Percentiles rank a stretch among this genome's conserved stretches.
These are phyloP conservation scores for Cryptosula pallasiana DNA, from an alignment of 2,888 invertebrate species.

Conservation along the genomic window DNA sequence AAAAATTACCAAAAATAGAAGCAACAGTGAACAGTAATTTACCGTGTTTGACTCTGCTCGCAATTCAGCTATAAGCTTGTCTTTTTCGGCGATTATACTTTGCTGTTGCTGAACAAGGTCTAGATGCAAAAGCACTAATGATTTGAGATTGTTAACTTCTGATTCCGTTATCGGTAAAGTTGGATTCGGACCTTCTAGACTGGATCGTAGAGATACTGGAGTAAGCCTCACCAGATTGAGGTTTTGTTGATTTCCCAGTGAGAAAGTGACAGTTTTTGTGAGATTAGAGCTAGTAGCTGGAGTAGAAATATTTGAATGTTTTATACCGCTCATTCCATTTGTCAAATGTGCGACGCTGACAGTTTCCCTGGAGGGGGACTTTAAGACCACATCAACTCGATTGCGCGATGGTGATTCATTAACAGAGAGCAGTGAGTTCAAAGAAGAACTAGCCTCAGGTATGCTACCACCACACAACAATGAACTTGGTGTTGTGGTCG, in stretches of 20 bases:
- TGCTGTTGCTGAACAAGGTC: conserved; percentile 86
- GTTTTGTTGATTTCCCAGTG: background rate
- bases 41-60: background rate
- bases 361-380: background rate
- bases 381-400: background rate
- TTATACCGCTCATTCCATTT: background rate
- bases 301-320: background rate
- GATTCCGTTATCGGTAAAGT: background rate
- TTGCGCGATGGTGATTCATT: background rate
- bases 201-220: background rate
- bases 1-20: too few species aligned
- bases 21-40: too few species aligned
- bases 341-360: background rate
- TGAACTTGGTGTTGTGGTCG: background rate
- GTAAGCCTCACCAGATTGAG: background rate
- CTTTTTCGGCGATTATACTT: conserved; percentile 73
- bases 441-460: background rate
- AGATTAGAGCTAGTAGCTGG: background rate
- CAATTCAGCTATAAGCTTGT: conserved; percentile 53
- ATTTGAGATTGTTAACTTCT: conserved; percentile 55
- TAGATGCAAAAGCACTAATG: conserved; percentile 73
- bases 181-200: background rate
- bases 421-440: background rate
- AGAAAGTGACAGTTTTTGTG: background rate
- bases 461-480: background rate